Base-by-base conservation (phyloP, 2,113 vertebrate genomes). In the Pionites leucogaster region DNA sequence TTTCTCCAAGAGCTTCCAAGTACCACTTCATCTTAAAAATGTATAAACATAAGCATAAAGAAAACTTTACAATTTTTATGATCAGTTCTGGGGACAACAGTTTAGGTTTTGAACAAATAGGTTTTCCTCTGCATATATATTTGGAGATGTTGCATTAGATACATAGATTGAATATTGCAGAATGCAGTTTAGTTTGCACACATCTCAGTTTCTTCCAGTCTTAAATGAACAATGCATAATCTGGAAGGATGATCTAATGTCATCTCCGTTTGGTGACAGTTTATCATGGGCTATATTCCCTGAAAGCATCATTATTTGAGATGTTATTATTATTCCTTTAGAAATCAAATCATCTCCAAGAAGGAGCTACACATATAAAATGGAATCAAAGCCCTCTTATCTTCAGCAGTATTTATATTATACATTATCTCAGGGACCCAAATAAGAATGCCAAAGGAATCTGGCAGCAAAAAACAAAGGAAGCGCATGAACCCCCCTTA, bases 291-390 rank as follows among this genome's bases (percentile, higher is more conserved):
- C 31, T 76, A 47, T 74, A 70, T 92, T 76, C 70, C 42, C 91
- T 69, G 50, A 96, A 96, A 94, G 14, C 33, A 44, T 79, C 17
- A 62, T 91, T 96, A 93, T 23, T 86, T 15, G 25, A 92, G 19
- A 94, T 80, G 35, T 33, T 86, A 75, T 86, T 87, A 87, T 65
- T 92, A 55, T 39, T 65, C 14, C 22, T 78, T 78, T 78, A 77
- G 89, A 82, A 92, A 96, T 93, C 53, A 93, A 94, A 95, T 91
- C 85, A 90, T 91, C 78, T 87, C 42, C 64, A 67, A 91, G 62
- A 79, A 77, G 33, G 41, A 81, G 35, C 13, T 80, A 64, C 65
- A 64, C 7, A 53, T 88, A 85, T 82, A n/a, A 89, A 93, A 84
- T n/a, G 9, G 59, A 87, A 86, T 64, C 46, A 93, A 81, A 70